Percentiles rank a stretch among this genome's conserved stretches.
Evolutionary conservation across 2,888 invertebrate species (phyloP).

Genomic region (Drosophila helvetica): DNA sequence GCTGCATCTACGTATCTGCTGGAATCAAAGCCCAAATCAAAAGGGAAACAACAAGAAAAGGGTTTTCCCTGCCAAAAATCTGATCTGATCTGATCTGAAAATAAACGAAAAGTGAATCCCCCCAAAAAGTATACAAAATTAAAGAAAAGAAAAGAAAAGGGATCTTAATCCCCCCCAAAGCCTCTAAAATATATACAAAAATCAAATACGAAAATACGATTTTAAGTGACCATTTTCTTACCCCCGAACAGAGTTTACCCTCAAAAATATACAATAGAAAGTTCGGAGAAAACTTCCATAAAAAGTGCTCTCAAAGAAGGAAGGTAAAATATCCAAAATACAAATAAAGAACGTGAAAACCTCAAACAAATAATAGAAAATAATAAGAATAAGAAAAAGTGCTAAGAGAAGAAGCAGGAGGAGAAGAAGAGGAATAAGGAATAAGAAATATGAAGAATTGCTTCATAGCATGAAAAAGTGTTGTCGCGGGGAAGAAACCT

Average conservation of each 20-base stretch:
- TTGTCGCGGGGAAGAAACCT: conserved; percentile 10
- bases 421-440: background rate
- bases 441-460: conserved; percentile 8
- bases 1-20: conserved; percentile 44
- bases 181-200: background rate
- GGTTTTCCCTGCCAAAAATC: background rate
- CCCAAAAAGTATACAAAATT: background rate
- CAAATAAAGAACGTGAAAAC: conserved; percentile 3
- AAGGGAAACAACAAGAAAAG: conserved; percentile 10
- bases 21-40: conserved; percentile 33
- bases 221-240: background rate
- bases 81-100: background rate
- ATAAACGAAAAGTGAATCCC: conserved; percentile 12
- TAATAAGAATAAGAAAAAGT: conserved; percentile 2
- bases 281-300: conserved; percentile 1
- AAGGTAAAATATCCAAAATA: conserved; percentile 35
- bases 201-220: background rate
- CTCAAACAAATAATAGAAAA: background rate
- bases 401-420: background rate
- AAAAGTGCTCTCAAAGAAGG: conserved; percentile 19
- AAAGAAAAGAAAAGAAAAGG: conserved; percentile 42
- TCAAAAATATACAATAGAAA: background rate
- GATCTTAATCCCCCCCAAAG: background rate
- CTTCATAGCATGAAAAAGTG: conserved; percentile 12
- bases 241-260: no score